Conservation (phyloP, 2,888 invertebrate species). For the Cinara cedri region DNA sequence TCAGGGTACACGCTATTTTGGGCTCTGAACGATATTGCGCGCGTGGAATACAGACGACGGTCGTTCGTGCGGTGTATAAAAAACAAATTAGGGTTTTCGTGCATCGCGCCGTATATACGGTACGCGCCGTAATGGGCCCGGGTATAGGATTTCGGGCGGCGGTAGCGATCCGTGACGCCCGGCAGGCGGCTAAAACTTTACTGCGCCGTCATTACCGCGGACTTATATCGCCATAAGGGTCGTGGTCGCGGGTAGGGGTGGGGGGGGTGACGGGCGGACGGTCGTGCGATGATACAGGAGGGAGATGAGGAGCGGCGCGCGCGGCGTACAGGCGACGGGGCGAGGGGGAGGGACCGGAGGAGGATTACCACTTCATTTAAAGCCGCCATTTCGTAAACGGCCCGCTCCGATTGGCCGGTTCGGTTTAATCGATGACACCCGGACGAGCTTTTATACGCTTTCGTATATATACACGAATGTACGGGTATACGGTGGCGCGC, state of each 20-base stretch:
- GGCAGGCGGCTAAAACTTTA: conserved; percentile 43
- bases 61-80: background rate
- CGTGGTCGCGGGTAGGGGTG: background rate
- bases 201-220: conserved; percentile 43
- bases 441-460: conserved; percentile 58
- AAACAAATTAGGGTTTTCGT: background rate
- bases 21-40: too few species aligned
- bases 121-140: too few species aligned
- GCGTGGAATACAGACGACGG: too few species aligned
- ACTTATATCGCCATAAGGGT: conserved; percentile 25
- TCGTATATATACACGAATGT: too few species aligned
- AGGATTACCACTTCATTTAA: conserved; percentile 57
- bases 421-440: conserved; percentile 58
- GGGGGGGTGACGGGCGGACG: background rate
- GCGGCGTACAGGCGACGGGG: background rate
- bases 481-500: conserved; percentile 7
- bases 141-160: background rate
- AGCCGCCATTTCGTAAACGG: conserved; percentile 57
- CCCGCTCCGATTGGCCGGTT: conserved; percentile 58
- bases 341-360: background rate
- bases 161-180: conserved; percentile 28
- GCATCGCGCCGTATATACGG: too few species aligned
- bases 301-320: too few species aligned
- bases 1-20: too few species aligned
- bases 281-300: too few species aligned